Conservation (phyloP, 2,113 vertebrate genomes). For the Blennius ocellaris region DNA sequence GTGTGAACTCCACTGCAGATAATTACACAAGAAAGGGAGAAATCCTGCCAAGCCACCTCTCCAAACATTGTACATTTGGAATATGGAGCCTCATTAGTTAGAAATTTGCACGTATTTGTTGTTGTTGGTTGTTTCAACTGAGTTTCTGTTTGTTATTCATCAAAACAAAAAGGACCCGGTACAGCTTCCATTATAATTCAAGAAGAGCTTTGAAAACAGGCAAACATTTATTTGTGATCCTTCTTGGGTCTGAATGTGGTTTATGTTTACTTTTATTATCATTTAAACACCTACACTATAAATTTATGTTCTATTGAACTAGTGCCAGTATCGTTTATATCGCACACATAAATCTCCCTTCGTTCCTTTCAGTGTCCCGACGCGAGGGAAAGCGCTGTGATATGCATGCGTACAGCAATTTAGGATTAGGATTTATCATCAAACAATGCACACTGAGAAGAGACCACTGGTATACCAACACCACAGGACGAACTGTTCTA, state of each 20-base stretch:
- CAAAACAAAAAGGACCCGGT: background rate
- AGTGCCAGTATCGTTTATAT: background rate
- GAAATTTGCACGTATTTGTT: background rate
- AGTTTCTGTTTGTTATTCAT: constrained; percentile 24
- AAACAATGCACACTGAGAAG: no score
- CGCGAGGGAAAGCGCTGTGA: no score
- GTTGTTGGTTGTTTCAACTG: background rate
- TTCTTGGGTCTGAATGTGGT: background rate
- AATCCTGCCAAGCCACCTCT: constrained; percentile 17
- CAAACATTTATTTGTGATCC: background rate
- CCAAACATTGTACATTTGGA: constrained; percentile 34
- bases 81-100: constrained; percentile 2
- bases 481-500: no score
- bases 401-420: no score
- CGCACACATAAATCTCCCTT: background rate
- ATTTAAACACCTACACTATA: background rate
- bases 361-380: no score
- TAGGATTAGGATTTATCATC: no score
- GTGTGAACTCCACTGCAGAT: constrained; percentile 17
- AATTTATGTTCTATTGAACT: background rate
- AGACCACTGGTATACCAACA: no score
- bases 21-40: constrained; percentile 43
- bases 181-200: background rate
- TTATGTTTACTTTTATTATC: background rate
- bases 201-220: background rate